phyloP scores from a whole-genome alignment of 1,140 invertebrate genomes.

The Heliconius hewitsoni region DNA sequence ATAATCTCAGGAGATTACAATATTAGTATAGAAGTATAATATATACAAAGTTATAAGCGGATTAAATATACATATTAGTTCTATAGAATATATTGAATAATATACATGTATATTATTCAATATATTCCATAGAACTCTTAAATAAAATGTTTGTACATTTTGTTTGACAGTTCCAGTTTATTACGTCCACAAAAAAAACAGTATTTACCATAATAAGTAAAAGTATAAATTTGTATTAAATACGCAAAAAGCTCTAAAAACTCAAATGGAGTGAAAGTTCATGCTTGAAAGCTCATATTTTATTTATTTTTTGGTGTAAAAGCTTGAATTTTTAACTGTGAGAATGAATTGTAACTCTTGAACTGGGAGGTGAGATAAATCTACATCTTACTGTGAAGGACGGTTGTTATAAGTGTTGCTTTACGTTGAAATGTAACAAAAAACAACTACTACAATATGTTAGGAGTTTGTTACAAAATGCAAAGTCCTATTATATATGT shows the following conservation, averaged over 20 bases:
- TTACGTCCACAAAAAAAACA: not conserved
- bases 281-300: not conserved
- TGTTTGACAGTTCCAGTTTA: not conserved
- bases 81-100: no score
- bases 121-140: no score
- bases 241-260: not conserved
- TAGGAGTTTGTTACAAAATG: not conserved
- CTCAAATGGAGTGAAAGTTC: not conserved
- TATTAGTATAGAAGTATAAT: no score
- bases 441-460: not conserved
- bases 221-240: not conserved
- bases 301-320: not conserved
- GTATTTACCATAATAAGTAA: not conserved
- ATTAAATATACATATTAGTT: no score
- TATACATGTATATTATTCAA: no score
- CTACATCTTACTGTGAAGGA: slow-evolving; percentile 8
- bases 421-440: slow-evolving; percentile 4
- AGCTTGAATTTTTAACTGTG: slow-evolving; percentile 6
- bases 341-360: slow-evolving; percentile 1
- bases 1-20: no score
- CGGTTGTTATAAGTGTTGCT: not conserved
- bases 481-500: not conserved
- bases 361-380: slow-evolving; percentile 1
- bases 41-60: no score
- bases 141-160: no score